Percentiles rank a stretch among this genome's conserved stretches.
Evolutionary conservation across 2,113 vertebrate genomes (phyloP).

Genomic region (Thinocorus orbignyianus): DNA sequence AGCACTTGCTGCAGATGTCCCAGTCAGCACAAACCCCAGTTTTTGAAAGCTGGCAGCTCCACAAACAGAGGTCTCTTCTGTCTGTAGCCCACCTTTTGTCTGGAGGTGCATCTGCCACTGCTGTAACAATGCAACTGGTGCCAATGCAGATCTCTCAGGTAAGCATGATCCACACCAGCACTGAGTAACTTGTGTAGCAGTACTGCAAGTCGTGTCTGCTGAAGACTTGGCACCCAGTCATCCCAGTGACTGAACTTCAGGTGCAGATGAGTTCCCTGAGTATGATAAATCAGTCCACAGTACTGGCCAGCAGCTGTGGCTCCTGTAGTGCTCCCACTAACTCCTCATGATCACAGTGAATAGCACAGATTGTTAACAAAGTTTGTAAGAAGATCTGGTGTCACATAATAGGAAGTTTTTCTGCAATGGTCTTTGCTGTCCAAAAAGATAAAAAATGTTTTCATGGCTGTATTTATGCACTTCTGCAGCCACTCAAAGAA

Average conservation of each 20-base stretch:
- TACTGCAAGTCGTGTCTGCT: background rate
- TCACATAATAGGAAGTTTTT: background rate
- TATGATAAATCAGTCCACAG: background rate
- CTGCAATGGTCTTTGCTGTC: background rate
- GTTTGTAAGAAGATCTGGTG: background rate
- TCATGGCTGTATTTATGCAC: background rate
- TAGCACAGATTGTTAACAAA: background rate
- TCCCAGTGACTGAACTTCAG: background rate
- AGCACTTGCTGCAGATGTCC: background rate
- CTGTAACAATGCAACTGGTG: background rate
- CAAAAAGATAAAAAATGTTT: background rate
- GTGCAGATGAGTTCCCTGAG: background rate
- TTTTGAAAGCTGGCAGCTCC: background rate
- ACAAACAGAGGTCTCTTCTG: accelerated
- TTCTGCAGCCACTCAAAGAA: background rate
- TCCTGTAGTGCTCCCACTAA: background rate
- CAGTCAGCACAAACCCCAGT: background rate
- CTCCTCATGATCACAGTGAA: background rate
- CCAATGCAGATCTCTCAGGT: background rate
- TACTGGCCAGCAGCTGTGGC: background rate
- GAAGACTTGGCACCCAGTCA: background rate
- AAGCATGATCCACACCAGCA: background rate
- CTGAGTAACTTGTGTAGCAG: background rate
- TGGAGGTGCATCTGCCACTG: background rate
- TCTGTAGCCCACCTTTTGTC: background rate